Conservation (phyloP, 2,888 invertebrate genomes). For the Phragmatobia fuliginosa region DNA sequence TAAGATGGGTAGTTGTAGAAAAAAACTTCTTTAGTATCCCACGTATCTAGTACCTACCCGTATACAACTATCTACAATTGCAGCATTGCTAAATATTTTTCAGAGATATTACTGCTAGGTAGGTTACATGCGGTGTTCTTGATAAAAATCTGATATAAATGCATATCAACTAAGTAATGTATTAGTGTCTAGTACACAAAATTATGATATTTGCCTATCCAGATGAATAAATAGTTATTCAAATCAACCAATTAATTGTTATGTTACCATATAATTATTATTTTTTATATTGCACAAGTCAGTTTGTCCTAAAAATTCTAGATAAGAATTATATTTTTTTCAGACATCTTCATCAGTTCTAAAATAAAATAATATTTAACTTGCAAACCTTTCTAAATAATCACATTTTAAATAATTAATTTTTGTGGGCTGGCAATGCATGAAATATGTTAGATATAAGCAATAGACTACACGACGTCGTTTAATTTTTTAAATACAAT, state of each 20-base stretch:
- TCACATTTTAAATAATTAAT: neutral
- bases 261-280: neutral
- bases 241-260: neutral
- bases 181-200: conserved; percentile 68
- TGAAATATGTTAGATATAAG: conserved; percentile 43
- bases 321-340: too few species aligned
- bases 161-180: conserved; percentile 56
- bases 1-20: neutral
- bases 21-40: neutral
- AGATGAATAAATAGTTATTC: conserved; percentile 4
- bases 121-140: neutral
- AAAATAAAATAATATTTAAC: neutral
- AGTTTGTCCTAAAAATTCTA: too few species aligned
- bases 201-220: conserved; percentile 20
- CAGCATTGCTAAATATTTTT: neutral
- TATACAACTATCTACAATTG: neutral
- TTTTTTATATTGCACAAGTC: too few species aligned
- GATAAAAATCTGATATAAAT: conserved; percentile 36
- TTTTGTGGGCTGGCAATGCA: conserved; percentile 24
- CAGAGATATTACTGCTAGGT: neutral
- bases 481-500: conserved; percentile 11
- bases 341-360: too few species aligned
- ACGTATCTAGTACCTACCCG: neutral
- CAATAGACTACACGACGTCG: conserved; percentile 29
- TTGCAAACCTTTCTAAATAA: neutral